Base-by-base conservation (phyloP, 2,797 vertebrate species). In the Smutsia gigantea region DNA sequence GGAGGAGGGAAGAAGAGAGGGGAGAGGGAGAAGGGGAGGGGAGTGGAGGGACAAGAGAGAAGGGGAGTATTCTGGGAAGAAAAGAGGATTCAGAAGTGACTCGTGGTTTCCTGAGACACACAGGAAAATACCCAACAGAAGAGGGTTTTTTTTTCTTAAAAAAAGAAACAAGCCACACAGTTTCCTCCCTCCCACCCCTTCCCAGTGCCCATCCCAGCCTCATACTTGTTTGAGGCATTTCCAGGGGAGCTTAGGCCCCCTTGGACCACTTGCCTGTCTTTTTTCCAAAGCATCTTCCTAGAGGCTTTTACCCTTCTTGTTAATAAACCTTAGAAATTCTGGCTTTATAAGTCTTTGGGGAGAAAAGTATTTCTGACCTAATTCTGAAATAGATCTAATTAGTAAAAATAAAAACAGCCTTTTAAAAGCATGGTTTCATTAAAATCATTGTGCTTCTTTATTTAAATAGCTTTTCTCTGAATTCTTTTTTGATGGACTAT, bases 361-460 rank as follows among this genome's bases (percentile, higher is more conserved):
- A 92, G 79, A 79, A 90, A 92, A 77, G 7, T 74, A 85, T 71
- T 87, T 83, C 29, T 87, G 23, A 92, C 69, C 18, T 81, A 94
- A 74, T 71, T 79, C 51, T 96, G 46, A 96, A 92, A 92, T 51
- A 25, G 1, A 97, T 81, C 17, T 92, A 84, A 74, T 95, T 75
- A 68, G 23, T 74, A 96, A 61, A 81, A 93, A 86, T 87, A 91
- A 93, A 96, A 72, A 31, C 39, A 49, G 42, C 14, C 23, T 82
- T 96, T 84, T 17, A 25, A 94, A 96, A 72, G 49, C 27, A 90
- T 11, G 29, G 19, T 17, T 92, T 94, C 19, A 69, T 87, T 78
- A 75, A 96, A 92, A 68, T 83, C 55, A 83, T 78, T 78, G 63
- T 83, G 63, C 51, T 82, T 94, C 29, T 86, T 85, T 85, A 81